These are phyloP conservation scores for Zaprionus inermis DNA, from an alignment of 1,140 invertebrate species.

Conservation along the genomic window DNA sequence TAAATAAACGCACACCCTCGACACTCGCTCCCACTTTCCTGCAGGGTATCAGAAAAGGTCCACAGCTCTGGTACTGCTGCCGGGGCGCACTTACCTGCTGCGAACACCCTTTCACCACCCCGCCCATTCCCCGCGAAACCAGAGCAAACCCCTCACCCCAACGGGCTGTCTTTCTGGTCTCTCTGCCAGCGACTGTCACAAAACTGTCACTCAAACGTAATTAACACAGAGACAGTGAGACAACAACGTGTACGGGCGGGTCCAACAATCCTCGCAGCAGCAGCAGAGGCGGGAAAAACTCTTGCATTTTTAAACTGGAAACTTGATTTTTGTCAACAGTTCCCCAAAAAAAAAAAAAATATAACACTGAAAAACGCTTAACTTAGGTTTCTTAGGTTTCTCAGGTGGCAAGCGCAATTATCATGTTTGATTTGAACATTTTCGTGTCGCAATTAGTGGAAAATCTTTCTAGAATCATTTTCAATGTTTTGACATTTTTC, in stretches of 20 bases:
- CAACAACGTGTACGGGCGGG: slow-evolving; percentile 7
- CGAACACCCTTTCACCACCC: slow-evolving; percentile 77
- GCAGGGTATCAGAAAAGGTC: slow-evolving; percentile 31
- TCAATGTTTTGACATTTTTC: slow-evolving; percentile 54
- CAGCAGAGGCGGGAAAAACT: slow-evolving; percentile 32
- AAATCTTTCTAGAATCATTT: slow-evolving; percentile 28
- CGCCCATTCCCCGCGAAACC: slow-evolving; percentile 28
- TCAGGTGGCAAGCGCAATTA: slow-evolving; percentile 54
- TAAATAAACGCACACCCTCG: background rate
- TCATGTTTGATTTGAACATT: slow-evolving; percentile 47
- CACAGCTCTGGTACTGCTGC: slow-evolving; percentile 16
- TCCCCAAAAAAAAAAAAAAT: background rate
- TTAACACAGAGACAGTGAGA: slow-evolving; percentile 60
- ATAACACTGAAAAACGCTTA: slow-evolving; percentile 53
- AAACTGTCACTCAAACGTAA: slow-evolving; percentile 83
- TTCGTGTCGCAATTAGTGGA: slow-evolving; percentile 63
- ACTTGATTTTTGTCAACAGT: slow-evolving; percentile 54
- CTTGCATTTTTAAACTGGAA: slow-evolving; percentile 66
- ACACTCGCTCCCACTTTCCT: background rate
- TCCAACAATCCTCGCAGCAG: slow-evolving; percentile 57
- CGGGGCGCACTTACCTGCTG: slow-evolving; percentile 61
- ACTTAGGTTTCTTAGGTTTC: background rate
- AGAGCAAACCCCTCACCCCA: background rate
- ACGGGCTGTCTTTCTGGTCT: slow-evolving; percentile 7
- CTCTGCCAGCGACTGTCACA: slow-evolving; percentile 67